Evolutionary conservation across 2,797 vertebrate species (phyloP).

Genomic region (Acanthornis magna): DNA sequence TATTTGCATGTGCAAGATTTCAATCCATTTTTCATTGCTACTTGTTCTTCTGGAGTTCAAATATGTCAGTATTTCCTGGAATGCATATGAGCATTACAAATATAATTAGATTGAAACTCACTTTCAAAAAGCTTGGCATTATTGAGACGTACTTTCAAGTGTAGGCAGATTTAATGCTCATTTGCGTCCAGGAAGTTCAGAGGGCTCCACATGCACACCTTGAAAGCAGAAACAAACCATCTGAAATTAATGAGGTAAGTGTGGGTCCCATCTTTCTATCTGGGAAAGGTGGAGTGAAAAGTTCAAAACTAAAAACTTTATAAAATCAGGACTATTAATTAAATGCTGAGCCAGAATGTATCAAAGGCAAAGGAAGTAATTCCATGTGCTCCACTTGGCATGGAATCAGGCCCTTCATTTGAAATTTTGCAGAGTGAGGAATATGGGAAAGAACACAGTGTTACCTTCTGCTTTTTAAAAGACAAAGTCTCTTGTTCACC

Average conservation of each 20-base stretch:
- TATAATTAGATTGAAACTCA: constrained; percentile 32
- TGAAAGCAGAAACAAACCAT: constrained; percentile 53
- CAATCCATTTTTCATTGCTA: neutral
- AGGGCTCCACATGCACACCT: neutral
- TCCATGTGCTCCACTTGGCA: constrained; percentile 61
- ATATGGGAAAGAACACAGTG: neutral
- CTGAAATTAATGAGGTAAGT: constrained; percentile 49
- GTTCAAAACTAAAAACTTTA: constrained; percentile 40
- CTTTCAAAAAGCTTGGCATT: constrained; percentile 33
- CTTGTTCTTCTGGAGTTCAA: constrained; percentile 10
- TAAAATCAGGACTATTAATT: constrained; percentile 51
- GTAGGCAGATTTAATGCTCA: neutral
- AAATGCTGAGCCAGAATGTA: constrained; percentile 53
- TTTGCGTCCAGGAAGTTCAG: constrained; percentile 38
- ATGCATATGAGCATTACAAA: constrained; percentile 33
- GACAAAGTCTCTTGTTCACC: neutral
- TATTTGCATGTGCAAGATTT: neutral
- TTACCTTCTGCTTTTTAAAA: constrained; percentile 16
- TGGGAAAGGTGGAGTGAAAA: constrained; percentile 54
- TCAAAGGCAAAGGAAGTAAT: constrained; percentile 62
- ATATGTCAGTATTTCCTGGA: constrained; percentile 52
- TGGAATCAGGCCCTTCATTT: constrained; percentile 5
- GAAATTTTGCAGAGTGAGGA: constrained; percentile 31
- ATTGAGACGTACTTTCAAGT: constrained; percentile 20
- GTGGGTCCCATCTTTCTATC: constrained; percentile 36